These are phyloP conservation scores for Montipora foliosa DNA, from an alignment of 64 coral and sea anemone genomes.

Conservation along the genomic window DNA sequence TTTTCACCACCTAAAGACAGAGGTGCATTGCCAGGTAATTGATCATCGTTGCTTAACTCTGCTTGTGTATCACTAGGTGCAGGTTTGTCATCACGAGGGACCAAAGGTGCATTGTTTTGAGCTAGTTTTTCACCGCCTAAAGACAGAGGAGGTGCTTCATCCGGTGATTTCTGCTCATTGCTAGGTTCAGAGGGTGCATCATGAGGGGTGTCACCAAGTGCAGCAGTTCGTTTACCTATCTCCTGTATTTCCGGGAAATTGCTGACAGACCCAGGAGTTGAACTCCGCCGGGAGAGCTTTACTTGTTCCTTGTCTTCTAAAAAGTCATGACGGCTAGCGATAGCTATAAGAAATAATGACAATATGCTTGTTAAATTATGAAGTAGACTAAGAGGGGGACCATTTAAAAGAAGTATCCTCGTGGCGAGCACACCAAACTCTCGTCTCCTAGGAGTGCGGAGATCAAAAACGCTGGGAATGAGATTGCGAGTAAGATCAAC, in stretches of 20 bases:
- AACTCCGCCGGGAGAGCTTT: neutral
- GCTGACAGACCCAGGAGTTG: neutral
- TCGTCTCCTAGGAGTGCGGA: no score
- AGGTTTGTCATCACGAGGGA: neutral
- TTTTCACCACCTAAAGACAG: neutral
- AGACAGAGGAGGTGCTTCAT: neutral
- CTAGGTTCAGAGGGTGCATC: neutral
- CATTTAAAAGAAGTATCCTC: no score
- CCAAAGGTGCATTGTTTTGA: neutral
- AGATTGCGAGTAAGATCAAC: no score
- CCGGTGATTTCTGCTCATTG: neutral
- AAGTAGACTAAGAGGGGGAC: no score
- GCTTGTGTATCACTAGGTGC: neutral
- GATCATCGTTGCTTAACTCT: no score
- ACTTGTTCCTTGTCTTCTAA: slow-evolving; percentile 27
- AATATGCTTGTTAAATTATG: neutral
- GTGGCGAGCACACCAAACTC: no score
- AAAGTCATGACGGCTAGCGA: slow-evolving; percentile 20
- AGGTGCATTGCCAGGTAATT: neutral
- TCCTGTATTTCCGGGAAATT: neutral
- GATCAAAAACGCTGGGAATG: no score
- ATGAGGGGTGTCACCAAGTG: neutral
- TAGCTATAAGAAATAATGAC: slow-evolving; percentile 2
- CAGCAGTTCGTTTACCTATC: neutral
- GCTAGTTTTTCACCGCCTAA: neutral